phyloP scores from a whole-genome alignment of 2,888 invertebrate species.

The Spodoptera littoralis region DNA sequence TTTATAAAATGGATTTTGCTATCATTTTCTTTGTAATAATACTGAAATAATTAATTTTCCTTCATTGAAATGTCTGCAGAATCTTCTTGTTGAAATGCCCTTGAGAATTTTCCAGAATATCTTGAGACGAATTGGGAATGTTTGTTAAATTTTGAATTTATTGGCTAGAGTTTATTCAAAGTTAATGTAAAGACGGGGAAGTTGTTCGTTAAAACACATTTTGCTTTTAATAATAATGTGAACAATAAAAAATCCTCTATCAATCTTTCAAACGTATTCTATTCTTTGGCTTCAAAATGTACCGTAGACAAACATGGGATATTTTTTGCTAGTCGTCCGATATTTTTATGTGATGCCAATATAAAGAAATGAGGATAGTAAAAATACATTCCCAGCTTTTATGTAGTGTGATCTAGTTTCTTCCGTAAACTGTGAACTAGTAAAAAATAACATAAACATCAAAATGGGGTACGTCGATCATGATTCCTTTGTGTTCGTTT shows the following conservation, averaged over 20 bases:
- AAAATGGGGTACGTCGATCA: conserved; percentile 28
- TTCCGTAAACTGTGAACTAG: conserved; percentile 8
- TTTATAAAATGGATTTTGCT: background rate
- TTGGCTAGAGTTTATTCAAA: conserved; percentile 15
- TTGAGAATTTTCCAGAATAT: conserved; percentile 25
- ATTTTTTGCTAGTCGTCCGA: conserved; percentile 4
- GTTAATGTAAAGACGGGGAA: conserved; percentile 7
- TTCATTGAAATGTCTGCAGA: conserved; percentile 7
- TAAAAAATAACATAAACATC: conserved; percentile 28
- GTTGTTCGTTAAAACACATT: conserved; percentile 3
- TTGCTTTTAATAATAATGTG: conserved; percentile 14
- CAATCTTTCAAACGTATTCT: conserved; percentile 7
- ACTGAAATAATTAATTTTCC: background rate
- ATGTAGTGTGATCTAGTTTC: conserved; percentile 2
- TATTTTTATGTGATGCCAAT: conserved; percentile 7
- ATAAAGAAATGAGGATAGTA: background rate
- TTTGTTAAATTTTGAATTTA: conserved; percentile 14
- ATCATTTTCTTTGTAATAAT: conserved; percentile 3
- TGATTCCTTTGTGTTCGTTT: conserved; percentile 30
- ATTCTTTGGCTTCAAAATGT: background rate
- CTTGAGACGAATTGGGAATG: conserved; percentile 20
- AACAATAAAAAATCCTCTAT: conserved; percentile 15
- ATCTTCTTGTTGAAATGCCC: conserved; percentile 15
- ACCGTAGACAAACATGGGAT: background rate
- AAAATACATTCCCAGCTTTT: conserved; percentile 7